Base-by-base conservation (phyloP, 2,888 invertebrate species). In the Bombylius discolor region DNA sequence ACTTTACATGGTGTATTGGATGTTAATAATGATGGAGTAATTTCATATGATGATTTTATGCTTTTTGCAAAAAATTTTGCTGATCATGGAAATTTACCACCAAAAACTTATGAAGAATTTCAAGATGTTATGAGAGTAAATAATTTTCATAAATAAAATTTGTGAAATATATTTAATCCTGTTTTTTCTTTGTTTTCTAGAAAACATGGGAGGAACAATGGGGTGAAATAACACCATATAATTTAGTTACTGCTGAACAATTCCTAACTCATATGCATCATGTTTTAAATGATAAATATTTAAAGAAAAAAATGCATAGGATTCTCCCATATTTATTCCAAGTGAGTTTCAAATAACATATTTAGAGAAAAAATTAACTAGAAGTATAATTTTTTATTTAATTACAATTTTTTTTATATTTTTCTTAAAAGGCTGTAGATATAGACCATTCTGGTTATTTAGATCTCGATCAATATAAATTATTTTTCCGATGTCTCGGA, bases 311-410 rank as follows among this genome's bases (percentile, higher is more conserved):
- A 68, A 85, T 84, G 7, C 85, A 88, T 63, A 77, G 81, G 63
- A 89, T 89, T 77, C 75, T 91, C 64, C 89, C 89, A 0, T 90
- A 83, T 69, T 73, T 91, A 62, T 90, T 90, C 68, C 87, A 85
- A 80, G 89, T 88, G 23, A 23, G 23, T 23, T 3, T 23, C 3
- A 23, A 23, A 2, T 23, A 23, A 23, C 23, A 23, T 44, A 49
- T 48, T 50, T 46, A 23, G 3, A 23, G 3, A 23, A 23, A 23
- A 23, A 23, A 23, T n/a, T n/a, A n/a, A 23, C 3, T 33, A n/a
- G 36, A n/a, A n/a, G n/a, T n/a, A n/a, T n/a, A n/a, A 36, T 36
- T 49, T 36, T 14, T 5, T 14, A 7, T 14, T 4, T 8, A 12
- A 23, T 13, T 48, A 14, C 5, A 4, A 31, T 31, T 8, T 14